Evolutionary conservation across 2,113 vertebrate genomes (phyloP), one percentile per base, ranked within the genome.

Genomic region (Puffinus mauretanicus): DNA sequence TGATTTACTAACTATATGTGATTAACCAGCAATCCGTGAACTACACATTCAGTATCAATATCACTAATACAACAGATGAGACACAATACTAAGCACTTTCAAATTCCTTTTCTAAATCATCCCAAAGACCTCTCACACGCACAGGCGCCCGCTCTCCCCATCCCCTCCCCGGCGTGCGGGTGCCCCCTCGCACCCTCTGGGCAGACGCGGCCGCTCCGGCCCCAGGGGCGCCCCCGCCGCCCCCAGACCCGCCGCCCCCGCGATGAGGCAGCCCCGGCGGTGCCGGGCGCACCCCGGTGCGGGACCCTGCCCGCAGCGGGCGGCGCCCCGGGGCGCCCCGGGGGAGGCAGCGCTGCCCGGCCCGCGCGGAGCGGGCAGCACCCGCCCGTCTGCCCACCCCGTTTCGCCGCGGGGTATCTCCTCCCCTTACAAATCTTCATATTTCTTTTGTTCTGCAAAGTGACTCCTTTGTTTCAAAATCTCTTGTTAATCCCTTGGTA

Each of bases 61-160:
- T 36, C 13, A 24, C 4, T 40, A 27, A 20, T 4, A 36, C 16
- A 62, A 44, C 16, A 42, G 60, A 61, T 4, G 12, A 34, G 21
- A 30, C 34, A 4, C 30, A 44, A 10, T 4, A 49, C 4, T 55
- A 25, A 66, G 6, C 11, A 19, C 8, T 16, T 78, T 18, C 6
- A 32, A 16, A 29, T 58, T 58, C 17, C 6, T 79, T 32, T 66
- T 58, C 18, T 42, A n/a, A 79, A 42, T 36, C 55, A 60, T 4
- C 9, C 27, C 9, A 12, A 7, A 34, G 5, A 6, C 13, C 26
- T 24, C 17, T 16, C 13, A n/a, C 24, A 12, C 32, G 8, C 11
- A 19, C 22, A 16, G 10, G 25, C 13, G 42, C 21, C 3, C 0
- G 0, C 7, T 40, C n/a, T 5, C 26, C 17, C 27, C 11, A 1